Conservation (phyloP, 2,113 vertebrate genomes). For the Hystrix brachyura region DNA sequence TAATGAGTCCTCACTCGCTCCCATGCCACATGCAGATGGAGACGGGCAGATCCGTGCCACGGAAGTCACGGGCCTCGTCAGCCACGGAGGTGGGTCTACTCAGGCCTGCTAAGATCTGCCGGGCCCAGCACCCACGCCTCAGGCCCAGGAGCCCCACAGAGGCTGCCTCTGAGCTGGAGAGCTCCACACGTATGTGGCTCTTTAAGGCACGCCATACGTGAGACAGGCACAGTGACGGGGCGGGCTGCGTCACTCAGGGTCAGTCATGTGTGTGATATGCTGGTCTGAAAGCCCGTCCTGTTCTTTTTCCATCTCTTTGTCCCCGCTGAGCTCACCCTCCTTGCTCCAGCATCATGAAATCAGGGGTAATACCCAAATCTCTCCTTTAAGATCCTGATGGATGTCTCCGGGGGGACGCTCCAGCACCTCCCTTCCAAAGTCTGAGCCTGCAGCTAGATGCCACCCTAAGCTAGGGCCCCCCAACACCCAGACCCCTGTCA, state of each 20-base stretch:
- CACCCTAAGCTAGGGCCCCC: background rate
- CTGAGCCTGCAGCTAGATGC: background rate
- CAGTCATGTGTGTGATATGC: background rate
- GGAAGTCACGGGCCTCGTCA: background rate
- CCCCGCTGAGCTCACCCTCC: background rate
- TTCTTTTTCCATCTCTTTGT: background rate
- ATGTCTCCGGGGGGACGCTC: background rate
- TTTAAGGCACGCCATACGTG: accelerated
- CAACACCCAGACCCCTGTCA: background rate
- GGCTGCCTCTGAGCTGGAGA: background rate
- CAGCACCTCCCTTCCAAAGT: background rate
- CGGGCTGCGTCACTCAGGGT: background rate
- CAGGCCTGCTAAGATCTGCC: background rate
- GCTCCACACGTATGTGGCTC: background rate
- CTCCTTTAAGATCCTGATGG: background rate
- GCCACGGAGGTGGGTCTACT: background rate
- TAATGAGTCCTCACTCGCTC: background rate
- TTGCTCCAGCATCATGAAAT: background rate
- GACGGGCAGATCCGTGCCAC: background rate
- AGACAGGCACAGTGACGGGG: accelerated
- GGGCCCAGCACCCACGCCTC: background rate
- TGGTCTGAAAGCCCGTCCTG: background rate
- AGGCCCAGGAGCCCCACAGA: background rate
- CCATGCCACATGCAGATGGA: background rate
- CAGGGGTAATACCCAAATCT: background rate